Evolutionary conservation across 1,140 invertebrate genomes (phyloP).

Genomic region (Sitobion miscanthi): DNA sequence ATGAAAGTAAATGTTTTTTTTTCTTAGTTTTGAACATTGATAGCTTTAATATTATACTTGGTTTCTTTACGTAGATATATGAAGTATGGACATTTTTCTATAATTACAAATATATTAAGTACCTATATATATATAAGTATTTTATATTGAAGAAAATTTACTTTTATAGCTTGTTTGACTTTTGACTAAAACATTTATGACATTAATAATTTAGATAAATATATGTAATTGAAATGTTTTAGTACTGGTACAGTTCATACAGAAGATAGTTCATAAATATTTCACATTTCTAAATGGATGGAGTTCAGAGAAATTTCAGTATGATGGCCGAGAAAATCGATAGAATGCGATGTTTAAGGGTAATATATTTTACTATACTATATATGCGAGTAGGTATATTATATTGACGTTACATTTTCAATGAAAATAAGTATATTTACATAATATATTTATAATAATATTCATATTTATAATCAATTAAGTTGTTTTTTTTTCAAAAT

Average conservation of each 20-base stretch:
- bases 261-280: neutral
- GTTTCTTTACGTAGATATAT: neutral
- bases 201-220: neutral
- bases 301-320: constrained; percentile 40
- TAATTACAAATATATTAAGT: neutral
- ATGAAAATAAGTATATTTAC: neutral
- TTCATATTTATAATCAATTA: neutral
- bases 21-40: neutral
- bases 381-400: neutral
- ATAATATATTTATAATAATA: too few species aligned
- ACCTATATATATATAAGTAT: neutral
- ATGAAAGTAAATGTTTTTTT: neutral
- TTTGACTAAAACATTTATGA: neutral
- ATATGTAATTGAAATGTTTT: constrained; percentile 11
- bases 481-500: neutral
- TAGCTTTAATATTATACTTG: neutral
- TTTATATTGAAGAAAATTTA: neutral
- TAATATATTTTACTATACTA: neutral
- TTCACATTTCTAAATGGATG: constrained; percentile 33
- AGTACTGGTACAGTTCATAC: neutral
- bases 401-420: neutral
- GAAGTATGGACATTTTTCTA: neutral
- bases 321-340: constrained; percentile 53
- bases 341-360: constrained; percentile 51
- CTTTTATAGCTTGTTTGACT: neutral